These are phyloP conservation scores for Melieria omissa DNA, from an alignment of 2,888 invertebrate genomes.

Conservation along the genomic window DNA sequence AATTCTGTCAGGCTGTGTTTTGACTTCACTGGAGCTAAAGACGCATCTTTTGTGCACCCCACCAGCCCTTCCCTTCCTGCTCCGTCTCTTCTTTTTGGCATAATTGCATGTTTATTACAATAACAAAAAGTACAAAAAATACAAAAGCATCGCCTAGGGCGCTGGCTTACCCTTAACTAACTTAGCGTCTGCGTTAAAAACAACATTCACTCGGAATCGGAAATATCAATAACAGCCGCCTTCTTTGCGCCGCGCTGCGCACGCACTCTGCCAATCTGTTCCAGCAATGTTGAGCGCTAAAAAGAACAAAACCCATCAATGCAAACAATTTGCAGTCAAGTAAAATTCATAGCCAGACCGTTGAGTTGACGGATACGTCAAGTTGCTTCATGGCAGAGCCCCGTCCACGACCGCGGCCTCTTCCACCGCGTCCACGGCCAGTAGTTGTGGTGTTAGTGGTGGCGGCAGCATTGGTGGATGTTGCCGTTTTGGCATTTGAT, in stretches of 20 bases:
- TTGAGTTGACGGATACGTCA: slow-evolving; percentile 49
- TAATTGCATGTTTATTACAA: too few relatives aligned
- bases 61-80: too few relatives aligned
- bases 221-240: slow-evolving; percentile 38
- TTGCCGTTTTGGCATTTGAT: slow-evolving; percentile 24
- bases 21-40: too few relatives aligned
- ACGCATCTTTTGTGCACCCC: too few relatives aligned
- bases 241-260: slow-evolving; percentile 34
- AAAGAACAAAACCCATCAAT: slow-evolving; percentile 20
- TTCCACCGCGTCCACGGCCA: slow-evolving; percentile 47
- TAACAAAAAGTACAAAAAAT: too few relatives aligned
- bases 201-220: slow-evolving; percentile 41
- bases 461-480: slow-evolving; percentile 21
- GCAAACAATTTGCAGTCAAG: background rate
- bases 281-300: slow-evolving; percentile 41
- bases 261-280: slow-evolving; percentile 24
- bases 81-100: too few relatives aligned
- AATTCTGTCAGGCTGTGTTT: too few relatives aligned
- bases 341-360: slow-evolving; percentile 33
- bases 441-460: slow-evolving; percentile 27
- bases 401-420: slow-evolving; percentile 49
- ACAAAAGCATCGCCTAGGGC: too few relatives aligned
- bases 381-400: slow-evolving; percentile 44
- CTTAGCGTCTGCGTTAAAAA: background rate
- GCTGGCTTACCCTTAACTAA: too few relatives aligned